These are phyloP conservation scores for Himalopsyche kuldschensis DNA, from an alignment of 2,888 invertebrate genomes.

Conservation along the genomic window DNA sequence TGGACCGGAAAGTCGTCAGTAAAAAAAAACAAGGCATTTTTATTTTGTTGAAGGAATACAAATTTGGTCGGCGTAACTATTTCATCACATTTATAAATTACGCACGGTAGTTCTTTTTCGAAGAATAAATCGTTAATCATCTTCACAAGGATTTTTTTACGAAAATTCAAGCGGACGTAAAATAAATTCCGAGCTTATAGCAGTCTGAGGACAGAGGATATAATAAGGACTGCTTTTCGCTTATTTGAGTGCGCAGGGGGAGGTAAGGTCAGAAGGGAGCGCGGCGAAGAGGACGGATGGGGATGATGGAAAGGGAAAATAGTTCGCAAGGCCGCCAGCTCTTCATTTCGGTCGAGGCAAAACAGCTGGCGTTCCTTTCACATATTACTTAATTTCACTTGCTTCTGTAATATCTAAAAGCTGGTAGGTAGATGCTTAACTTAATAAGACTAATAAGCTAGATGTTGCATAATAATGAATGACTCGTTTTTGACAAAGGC, in stretches of 20 bases:
- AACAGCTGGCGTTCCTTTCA: background rate
- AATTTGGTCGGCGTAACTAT: no score
- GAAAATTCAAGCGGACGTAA: background rate
- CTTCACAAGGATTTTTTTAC: background rate
- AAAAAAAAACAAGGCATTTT: no score
- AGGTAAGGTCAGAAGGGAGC: background rate
- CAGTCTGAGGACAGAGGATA: background rate
- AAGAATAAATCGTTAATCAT: background rate
- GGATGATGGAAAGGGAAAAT: conserved; percentile 14
- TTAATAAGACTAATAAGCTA: no score
- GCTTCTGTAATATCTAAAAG: background rate
- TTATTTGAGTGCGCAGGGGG: background rate
- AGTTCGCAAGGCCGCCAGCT: conserved; percentile 22
- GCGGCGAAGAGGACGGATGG: background rate
- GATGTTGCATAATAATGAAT: no score
- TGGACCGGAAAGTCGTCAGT: no score
- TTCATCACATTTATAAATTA: no score
- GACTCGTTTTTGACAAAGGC: no score
- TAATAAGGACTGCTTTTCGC: background rate
- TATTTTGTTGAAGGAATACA: no score
- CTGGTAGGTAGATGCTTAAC: background rate
- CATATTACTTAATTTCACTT: background rate
- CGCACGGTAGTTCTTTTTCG: no score
- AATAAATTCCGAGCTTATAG: background rate
- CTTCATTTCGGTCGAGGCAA: background rate